Base-by-base conservation (phyloP, 2,888 invertebrate genomes). In the Pachliopta kotzebuea region DNA sequence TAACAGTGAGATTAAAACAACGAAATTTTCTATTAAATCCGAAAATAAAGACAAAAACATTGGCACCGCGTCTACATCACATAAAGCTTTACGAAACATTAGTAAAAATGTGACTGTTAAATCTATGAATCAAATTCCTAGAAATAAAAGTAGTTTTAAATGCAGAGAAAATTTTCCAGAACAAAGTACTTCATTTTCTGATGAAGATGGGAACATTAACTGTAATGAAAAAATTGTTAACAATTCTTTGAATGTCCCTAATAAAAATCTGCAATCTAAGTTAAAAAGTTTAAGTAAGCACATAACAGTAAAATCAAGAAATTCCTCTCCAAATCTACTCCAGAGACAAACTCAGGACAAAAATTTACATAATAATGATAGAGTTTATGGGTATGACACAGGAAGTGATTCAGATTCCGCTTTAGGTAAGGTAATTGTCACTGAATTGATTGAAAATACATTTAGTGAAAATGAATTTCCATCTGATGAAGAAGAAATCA, bases 221-320 rank as follows among this genome's bases (percentile, higher is more conserved):
- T 20, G 61, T 26, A 50, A 14, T 7, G 21, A 56, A 24, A 53
- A 62, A 17, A 62, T 37, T 20, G 11, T 54, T 0, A 29, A 65
- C 49, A 56, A 57, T 21, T 42, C 21, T 56, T 31, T 65, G n/a
- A 63, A 55, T 53, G 69, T 68, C 69, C 71, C 67, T 64, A 77
- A 64, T 74, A 77, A 66, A 71, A 75, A 71, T 62, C 72, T 85
- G 57, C 78, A 84, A 72, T 81, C 82, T 56, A 81, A 80, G 45
- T 72, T 89, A 61, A 85, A 85, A 73, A 83, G 78, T 70, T 77
- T 89, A 69, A 72, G 86, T 67, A 83, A 81, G 74, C 80, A 86
- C 71, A 83, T 90, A 49, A 87, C 84, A 56, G 75, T 90, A 1
- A 90, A 87, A 73, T 80, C 88, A 6, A 76, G 76, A 64, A 85